Base-by-base conservation (phyloP, 2,888 invertebrate genomes). In the Amblyjoppa fuscipennis region DNA sequence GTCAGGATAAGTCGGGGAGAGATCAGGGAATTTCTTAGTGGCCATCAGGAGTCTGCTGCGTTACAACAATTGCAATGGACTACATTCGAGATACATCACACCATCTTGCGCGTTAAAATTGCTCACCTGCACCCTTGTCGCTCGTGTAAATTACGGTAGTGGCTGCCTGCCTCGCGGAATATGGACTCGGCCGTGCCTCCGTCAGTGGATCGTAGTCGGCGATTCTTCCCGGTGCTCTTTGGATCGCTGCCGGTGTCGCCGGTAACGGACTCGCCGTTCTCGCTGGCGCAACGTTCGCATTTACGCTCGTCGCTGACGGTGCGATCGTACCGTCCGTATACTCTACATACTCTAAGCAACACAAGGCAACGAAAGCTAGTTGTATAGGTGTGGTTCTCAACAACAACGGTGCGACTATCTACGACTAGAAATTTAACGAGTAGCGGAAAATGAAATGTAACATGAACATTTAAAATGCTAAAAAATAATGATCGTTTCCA, bases 91-190 rank as follows among this genome's bases (percentile, higher is more conserved):
- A 28, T 11, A 28, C 25, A 25, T 20, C 13, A 59, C 25, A 34
- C 34, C 0, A 34, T 34, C 6, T 34, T 28, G 61, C n/a, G 13
- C 3, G 11, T 28, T 16, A 31, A n/a, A 45, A 4, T 11, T 31
- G 13, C 94, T 94, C 95, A 95, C 96, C 96, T 93, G 96, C 95
- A 87, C 96, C 96, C 91, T 96, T 95, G 93, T 97, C 96, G 66
- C 97, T 97, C 90, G 98, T 98, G 94, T 98, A 98, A 91, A 98
- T 98, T 88, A 98, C 95, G 28, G 98, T 98, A 75, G 98, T 97
- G 3, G 97, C 97, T 89, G 95, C 94, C 90, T 97, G 96, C 90
- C 97, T 95, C 85, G 97, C 96, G 4, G 97, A 96, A 92, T 97
- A 97, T 0, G 97, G 97, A 85, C 97, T 95, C 20, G 97, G 97